Percentiles rank a stretch among this genome's conserved stretches.
phyloP scores from a whole-genome alignment of 1,140 invertebrate species.

The Drosophila setifemur region DNA sequence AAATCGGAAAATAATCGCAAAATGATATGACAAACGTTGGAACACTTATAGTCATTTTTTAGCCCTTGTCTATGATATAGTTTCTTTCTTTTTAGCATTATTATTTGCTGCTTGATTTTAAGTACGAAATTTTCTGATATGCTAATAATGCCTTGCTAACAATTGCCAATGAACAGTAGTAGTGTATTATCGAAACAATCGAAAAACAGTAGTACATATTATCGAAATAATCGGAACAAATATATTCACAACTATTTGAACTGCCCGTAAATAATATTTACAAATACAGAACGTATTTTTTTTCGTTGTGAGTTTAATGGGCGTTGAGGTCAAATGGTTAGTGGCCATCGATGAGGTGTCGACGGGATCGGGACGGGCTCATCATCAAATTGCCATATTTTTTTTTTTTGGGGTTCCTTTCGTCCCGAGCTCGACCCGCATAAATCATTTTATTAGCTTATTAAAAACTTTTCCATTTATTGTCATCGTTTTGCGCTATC shows the following conservation, averaged over 20 bases:
- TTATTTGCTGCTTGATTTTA: background rate
- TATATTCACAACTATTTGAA: background rate
- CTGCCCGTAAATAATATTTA: slow-evolving; percentile 29
- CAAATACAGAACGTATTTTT: no score
- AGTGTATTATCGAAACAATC: no score
- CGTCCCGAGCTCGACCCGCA: slow-evolving; percentile 53
- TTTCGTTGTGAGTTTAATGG: slow-evolving; percentile 54
- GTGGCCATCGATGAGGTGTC: slow-evolving; percentile 21
- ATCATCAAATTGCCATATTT: slow-evolving; percentile 52
- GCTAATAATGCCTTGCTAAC: slow-evolving; percentile 72
- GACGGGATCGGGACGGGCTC: slow-evolving; percentile 29
- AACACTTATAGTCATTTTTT: slow-evolving; percentile 54
- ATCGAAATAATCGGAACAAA: no score
- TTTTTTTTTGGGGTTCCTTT: slow-evolving; percentile 11
- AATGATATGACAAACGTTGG: slow-evolving; percentile 53
- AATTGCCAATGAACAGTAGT: slow-evolving; percentile 49
- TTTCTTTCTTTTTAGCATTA: background rate
- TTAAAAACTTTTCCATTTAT: slow-evolving; percentile 82
- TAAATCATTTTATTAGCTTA: slow-evolving; percentile 82
- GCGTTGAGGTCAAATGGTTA: background rate
- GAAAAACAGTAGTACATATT: no score
- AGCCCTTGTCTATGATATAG: slow-evolving; percentile 46
- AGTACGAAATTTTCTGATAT: slow-evolving; percentile 53
- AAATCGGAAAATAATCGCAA: slow-evolving; percentile 19
- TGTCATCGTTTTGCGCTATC: slow-evolving; percentile 82